These are phyloP conservation scores for Proisotoma minuta DNA, from an alignment of 2,888 invertebrate species.

Conservation along the genomic window DNA sequence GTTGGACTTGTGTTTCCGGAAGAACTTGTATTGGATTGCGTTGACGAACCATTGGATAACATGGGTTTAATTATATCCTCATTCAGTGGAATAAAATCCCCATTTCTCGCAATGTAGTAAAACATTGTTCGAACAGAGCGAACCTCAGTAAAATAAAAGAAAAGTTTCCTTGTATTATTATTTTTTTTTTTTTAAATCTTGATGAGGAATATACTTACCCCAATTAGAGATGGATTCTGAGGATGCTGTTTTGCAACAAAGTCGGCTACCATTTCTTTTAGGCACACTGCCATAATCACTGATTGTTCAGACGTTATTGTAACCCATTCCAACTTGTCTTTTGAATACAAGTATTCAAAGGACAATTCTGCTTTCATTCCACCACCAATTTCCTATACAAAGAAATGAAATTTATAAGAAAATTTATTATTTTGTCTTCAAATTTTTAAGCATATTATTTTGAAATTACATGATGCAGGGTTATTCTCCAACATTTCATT, in stretches of 20 bases:
- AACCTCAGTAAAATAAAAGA: slow-evolving; percentile 29
- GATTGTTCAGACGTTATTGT: slow-evolving; percentile 85
- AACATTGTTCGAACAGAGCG: slow-evolving; percentile 41
- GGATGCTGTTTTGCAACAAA: slow-evolving; percentile 68
- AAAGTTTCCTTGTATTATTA: too few species aligned
- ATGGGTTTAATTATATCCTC: slow-evolving; percentile 37
- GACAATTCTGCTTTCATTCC: slow-evolving; percentile 63
- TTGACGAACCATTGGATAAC: slow-evolving; percentile 16
- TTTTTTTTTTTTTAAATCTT: neutral
- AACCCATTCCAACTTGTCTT: slow-evolving; percentile 89
- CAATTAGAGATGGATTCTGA: slow-evolving; percentile 40
- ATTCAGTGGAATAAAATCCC: slow-evolving; percentile 42
- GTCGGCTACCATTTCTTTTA: slow-evolving; percentile 94
- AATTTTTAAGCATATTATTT: neutral
- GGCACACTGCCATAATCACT: slow-evolving; percentile 89
- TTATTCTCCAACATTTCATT: slow-evolving; percentile 96
- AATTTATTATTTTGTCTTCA: neutral
- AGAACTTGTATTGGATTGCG: slow-evolving; percentile 30
- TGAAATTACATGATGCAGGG: slow-evolving; percentile 68
- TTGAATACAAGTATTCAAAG: slow-evolving; percentile 89
- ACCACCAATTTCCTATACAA: slow-evolving; percentile 37
- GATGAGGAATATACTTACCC: slow-evolving; percentile 26
- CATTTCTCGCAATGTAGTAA: slow-evolving; percentile 42
- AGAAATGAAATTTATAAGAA: slow-evolving; percentile 3
- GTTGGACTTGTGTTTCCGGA: slow-evolving; percentile 45